A percentile compares a stretch with the other conserved stretches of the same genome.
These are phyloP conservation scores for Meghimatium bilineatum DNA, from an alignment of 2,888 invertebrate genomes.

Conservation along the genomic window DNA sequence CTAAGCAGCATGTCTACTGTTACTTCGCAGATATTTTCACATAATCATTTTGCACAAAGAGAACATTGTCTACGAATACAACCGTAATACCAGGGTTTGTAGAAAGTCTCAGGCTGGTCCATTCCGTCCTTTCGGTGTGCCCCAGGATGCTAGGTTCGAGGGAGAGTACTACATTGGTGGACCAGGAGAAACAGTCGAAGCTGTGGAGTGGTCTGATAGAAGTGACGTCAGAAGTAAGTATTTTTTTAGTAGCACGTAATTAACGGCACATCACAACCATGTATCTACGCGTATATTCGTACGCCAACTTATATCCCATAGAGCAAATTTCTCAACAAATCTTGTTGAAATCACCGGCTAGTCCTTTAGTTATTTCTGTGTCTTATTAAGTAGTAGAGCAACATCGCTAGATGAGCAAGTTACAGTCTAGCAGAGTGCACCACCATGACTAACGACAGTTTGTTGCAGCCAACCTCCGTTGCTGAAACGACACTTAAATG, in stretches of 20 bases:
- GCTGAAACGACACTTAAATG: no score
- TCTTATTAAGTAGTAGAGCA: no score
- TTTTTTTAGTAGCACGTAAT: neutral
- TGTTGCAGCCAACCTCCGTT: no score
- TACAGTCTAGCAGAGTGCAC: no score
- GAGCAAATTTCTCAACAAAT: no score
- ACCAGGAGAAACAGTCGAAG: slow-evolving; percentile 56
- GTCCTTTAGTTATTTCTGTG: no score
- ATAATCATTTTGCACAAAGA: slow-evolving; percentile 55
- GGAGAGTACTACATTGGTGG: slow-evolving; percentile 58
- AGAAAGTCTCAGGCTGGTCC: slow-evolving; percentile 50
- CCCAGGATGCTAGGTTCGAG: slow-evolving; percentile 59
- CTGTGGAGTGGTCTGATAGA: slow-evolving; percentile 60
- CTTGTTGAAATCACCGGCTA: no score
- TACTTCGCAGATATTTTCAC: slow-evolving; percentile 56
- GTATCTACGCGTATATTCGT: no score
- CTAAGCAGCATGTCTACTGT: no score
- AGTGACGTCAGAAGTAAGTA: slow-evolving; percentile 49
- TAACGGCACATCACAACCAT: neutral
- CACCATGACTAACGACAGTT: no score
- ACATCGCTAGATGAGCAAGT: no score
- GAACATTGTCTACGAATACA: slow-evolving; percentile 56
- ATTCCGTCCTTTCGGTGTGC: slow-evolving; percentile 57
- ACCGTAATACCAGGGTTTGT: slow-evolving; percentile 55
- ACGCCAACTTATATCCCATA: no score